Conservation (phyloP, 1,140 invertebrate species). For the Sipha flava region DNA sequence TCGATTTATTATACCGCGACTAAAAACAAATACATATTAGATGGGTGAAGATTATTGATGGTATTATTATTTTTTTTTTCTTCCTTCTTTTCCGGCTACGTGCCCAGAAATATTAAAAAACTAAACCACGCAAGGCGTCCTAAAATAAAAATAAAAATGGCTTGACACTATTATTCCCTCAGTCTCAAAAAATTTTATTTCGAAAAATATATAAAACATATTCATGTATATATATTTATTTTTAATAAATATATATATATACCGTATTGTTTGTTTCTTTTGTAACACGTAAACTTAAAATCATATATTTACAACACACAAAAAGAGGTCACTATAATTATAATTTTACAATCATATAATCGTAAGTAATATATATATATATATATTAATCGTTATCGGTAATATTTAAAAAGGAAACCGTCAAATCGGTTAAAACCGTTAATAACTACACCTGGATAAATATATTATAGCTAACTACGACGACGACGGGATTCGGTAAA, state of each 20-base stretch:
- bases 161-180: slow-evolving; percentile 31
- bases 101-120: neutral
- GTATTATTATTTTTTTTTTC: neutral
- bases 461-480: neutral
- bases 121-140: neutral
- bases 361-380: neutral
- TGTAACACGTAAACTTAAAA: neutral
- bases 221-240: neutral
- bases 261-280: neutral
- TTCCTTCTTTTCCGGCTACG: neutral
- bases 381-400: neutral
- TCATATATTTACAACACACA: neutral
- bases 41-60: neutral
- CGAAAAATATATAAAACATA: neutral
- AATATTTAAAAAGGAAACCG: slow-evolving; percentile 12
- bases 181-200: slow-evolving; percentile 31
- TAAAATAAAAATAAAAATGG: slow-evolving; percentile 22
- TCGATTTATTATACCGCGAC: neutral
- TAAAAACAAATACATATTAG: neutral
- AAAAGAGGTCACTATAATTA: slow-evolving; percentile 8
- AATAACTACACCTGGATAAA: neutral
- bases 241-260: neutral
- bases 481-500: neutral
- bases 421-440: neutral
- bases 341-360: neutral